phyloP scores from a whole-genome alignment of 2,888 invertebrate genomes.

The Rhagonycha fulva region DNA sequence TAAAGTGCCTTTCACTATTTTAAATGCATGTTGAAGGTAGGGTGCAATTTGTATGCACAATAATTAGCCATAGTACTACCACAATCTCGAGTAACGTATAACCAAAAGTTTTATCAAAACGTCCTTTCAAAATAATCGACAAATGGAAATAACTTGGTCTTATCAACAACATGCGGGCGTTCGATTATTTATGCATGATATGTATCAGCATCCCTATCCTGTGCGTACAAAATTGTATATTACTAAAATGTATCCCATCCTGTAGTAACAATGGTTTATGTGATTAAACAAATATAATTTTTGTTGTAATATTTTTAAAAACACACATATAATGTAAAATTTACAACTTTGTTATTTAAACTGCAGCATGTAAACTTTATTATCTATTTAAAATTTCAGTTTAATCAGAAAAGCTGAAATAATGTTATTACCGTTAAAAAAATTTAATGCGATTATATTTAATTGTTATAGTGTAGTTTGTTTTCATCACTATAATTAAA shows the following conservation, averaged over 20 bases:
- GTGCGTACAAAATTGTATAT: slow-evolving; percentile 9
- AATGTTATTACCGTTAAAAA: not conserved
- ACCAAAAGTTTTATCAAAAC: slow-evolving; percentile 22
- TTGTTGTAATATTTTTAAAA: not conserved
- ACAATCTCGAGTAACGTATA: slow-evolving; percentile 12
- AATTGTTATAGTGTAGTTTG: not conserved
- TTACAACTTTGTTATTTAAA: not conserved
- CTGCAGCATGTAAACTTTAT: not conserved
- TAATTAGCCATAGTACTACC: slow-evolving; percentile 10
- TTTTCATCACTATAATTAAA: not conserved
- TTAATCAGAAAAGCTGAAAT: not conserved
- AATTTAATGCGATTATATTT: not conserved
- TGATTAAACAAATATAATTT: slow-evolving; percentile 1
- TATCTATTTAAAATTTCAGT: not conserved
- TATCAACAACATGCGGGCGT: slow-evolving; percentile 27
- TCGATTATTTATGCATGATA: slow-evolving; percentile 27
- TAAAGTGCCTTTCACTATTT: not conserved
- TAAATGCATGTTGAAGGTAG: slow-evolving; percentile 7
- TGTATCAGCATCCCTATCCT: slow-evolving; percentile 12
- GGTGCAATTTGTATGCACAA: slow-evolving; percentile 19
- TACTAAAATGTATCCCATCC: not conserved
- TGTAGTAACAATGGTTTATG: not conserved
- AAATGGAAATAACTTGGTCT: slow-evolving; percentile 28
- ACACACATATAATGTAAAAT: not conserved
- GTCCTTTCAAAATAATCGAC: slow-evolving; percentile 27